Evolutionary conservation across 2,113 vertebrate genomes (phyloP), one percentile per base, ranked within the genome.

Genomic region (Labeo catla): DNA sequence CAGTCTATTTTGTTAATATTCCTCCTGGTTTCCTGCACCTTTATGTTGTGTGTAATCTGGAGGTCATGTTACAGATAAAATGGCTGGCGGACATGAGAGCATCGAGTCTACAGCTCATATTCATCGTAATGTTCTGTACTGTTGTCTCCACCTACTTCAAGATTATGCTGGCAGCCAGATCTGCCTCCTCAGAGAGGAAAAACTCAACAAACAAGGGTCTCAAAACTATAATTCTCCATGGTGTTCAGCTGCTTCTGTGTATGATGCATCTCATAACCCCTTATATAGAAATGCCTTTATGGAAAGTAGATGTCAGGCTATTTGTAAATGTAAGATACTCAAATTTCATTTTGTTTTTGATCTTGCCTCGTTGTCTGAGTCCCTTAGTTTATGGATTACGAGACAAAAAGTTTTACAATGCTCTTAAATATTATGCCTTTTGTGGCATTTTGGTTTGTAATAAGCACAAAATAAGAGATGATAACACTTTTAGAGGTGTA

Each of bases 221-320:
- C 9, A 86, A 59, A 52, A 92, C 91, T 5, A 81, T 92, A 36
- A 8, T 89, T 6, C 88, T 92, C 21, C 91, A 92, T 78, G 89
- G 61, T 0, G 28, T 90, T 82, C 91, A 91, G 77, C 54, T 92
- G 12, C 36, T 90, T n/a, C 57, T 92, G 6, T 89, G 85, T 74
- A 68, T 89, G 65, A 36, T 84, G 12, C 80, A 89, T 8, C 59
- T 89, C 13, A 34, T 82, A 19, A 78, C 10, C 2, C 88, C 86
- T 19, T 90, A 84, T 28, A 61, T 90, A 59, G 89, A 90, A 63
- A 81, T 83, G 59, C 23, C 79, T 43, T 52, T 87, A 19, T 59
- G 49, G 19, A 72, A 86, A 8, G n/a, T 81, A 8, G 57, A 87
- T 63, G 8, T 81, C 0, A 34, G 74, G 3, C 11, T 86, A 1